phyloP scores from a whole-genome alignment of 2,797 vertebrate species.

The Philypnodon macrostomus region DNA sequence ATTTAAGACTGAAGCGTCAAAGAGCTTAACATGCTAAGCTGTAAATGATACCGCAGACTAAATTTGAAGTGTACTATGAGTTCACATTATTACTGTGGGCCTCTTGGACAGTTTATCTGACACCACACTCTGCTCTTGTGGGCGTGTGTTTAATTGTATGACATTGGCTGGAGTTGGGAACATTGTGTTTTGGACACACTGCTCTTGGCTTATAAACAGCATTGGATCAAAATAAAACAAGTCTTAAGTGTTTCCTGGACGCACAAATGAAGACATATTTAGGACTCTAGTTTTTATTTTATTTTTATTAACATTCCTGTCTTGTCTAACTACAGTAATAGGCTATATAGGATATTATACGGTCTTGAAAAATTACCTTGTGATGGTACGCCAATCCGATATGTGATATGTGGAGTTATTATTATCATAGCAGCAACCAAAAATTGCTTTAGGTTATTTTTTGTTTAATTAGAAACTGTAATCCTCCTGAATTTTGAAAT shows the following conservation, averaged over 20 bases:
- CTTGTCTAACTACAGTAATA: background rate
- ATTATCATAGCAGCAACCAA: too few relatives aligned
- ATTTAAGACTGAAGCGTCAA: constrained; percentile 41
- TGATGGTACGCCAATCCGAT: too few relatives aligned
- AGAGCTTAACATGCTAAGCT: constrained; percentile 46
- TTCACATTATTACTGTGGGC: constrained; percentile 6
- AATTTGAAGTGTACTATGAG: background rate
- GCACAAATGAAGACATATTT: background rate
- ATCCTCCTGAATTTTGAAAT: too few relatives aligned
- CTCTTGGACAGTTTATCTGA: background rate
- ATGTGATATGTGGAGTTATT: too few relatives aligned
- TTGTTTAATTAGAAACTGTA: too few relatives aligned
- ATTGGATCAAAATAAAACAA: constrained; percentile 7
- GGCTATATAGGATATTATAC: too few relatives aligned
- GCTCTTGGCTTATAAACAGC: constrained; percentile 10
- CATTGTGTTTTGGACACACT: constrained; percentile 13
- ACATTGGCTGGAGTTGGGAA: constrained; percentile 21
- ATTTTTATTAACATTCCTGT: constrained; percentile 13
- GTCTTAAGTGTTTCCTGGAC: background rate
- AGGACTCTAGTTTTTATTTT: constrained; percentile 4
- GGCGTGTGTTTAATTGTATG: background rate
- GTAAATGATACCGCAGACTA: constrained; percentile 33
- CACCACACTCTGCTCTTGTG: too few relatives aligned
- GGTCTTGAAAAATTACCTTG: too few relatives aligned
- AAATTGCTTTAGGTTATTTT: too few relatives aligned